A percentile compares a stretch with the other conserved stretches of the same genome.
phyloP scores from a whole-genome alignment of 2,113 vertebrate genomes.

The Bubo bubo region DNA sequence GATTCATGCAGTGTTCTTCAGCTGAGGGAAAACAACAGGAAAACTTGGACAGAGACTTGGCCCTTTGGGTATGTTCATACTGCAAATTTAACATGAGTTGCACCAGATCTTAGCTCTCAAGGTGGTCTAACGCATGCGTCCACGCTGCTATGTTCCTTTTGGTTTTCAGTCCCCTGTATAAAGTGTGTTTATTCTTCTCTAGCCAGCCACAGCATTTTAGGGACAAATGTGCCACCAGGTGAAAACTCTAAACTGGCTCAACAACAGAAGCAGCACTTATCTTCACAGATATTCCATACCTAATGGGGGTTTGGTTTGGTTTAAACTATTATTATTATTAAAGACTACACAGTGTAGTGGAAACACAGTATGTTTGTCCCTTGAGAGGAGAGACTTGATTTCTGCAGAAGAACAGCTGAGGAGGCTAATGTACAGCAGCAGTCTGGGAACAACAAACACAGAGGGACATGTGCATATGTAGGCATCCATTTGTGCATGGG shows the following conservation, averaged over 20 bases:
- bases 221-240: accelerated
- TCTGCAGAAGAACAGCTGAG: background rate
- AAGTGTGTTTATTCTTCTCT: background rate
- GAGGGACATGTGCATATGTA: accelerated
- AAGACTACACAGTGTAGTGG: background rate
- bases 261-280: background rate
- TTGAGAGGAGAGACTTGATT: background rate
- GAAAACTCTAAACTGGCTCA: background rate
- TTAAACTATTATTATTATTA: background rate
- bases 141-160: background rate
- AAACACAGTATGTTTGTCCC: background rate
- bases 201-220: background rate
- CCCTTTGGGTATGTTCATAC: background rate
- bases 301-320: background rate
- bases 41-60: background rate
- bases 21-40: background rate
- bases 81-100: background rate
- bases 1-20: background rate
- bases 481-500: background rate
- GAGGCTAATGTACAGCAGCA: background rate
- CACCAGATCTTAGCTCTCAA: background rate
- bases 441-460: background rate
- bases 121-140: background rate
- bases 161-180: background rate
- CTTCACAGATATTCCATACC: background rate